Conservation (phyloP, 2,113 vertebrate species). For the Scopus umbretta region DNA sequence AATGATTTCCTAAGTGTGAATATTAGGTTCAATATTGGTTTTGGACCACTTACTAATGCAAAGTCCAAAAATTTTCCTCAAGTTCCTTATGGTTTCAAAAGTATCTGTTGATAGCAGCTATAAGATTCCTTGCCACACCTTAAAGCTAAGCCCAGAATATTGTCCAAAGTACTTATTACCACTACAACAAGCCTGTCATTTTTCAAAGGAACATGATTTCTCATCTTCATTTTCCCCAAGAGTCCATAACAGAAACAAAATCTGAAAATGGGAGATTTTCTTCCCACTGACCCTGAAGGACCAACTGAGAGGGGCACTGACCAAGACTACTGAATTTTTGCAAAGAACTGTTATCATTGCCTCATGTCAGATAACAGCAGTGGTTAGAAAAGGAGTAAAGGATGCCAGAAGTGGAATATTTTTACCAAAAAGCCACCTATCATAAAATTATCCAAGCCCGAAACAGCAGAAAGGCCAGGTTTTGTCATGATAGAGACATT, state of each 20-base stretch:
- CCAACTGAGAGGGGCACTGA: not conserved
- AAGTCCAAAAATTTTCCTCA: not conserved
- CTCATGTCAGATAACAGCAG: not conserved
- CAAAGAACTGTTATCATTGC: not conserved
- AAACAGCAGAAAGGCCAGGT: not conserved
- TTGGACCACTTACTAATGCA: not conserved
- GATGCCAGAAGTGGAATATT: not conserved
- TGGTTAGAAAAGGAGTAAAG: not conserved
- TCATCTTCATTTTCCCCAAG: not conserved
- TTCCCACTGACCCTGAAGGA: not conserved
- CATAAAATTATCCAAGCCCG: not conserved
- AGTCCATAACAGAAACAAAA: not conserved
- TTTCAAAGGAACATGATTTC: not conserved
- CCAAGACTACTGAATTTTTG: not conserved
- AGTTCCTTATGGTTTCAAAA: not conserved
- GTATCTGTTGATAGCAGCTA: not conserved
- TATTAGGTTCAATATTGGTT: not conserved
- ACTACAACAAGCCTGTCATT: not conserved
- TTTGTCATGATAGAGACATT: not conserved
- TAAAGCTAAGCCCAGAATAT: not conserved
- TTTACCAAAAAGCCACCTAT: not conserved
- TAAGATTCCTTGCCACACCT: not conserved
- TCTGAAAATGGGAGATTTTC: not conserved
- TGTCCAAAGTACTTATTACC: not conserved
- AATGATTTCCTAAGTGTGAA: not conserved